Evolutionary conservation across 92 coral and sea anemone genomes (phyloP).

Genomic region (Zoanthus solanderi): DNA sequence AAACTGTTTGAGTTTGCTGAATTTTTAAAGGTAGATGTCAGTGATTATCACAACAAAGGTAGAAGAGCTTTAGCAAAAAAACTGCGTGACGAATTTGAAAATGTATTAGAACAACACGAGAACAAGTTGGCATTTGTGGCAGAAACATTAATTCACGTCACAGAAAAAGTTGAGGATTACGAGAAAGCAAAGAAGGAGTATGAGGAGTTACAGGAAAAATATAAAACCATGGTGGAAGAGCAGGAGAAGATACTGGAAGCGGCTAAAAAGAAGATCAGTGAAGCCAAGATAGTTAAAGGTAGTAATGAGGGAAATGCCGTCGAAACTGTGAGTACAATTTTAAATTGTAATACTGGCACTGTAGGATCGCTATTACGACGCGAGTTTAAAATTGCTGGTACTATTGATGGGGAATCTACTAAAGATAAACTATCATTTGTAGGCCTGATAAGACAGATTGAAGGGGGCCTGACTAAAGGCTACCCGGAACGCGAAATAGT

Average conservation of each 20-base stretch:
- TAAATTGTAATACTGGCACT: slow-evolving; percentile 14
- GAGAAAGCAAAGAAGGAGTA: neutral
- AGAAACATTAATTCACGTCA: slow-evolving; percentile 2
- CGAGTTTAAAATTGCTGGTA: slow-evolving; percentile 16
- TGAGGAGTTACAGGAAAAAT: neutral
- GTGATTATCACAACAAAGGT: neutral
- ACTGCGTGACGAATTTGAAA: neutral
- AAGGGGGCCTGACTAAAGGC: slow-evolving; percentile 33
- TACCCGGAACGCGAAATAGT: slow-evolving; percentile 39
- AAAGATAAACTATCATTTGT: slow-evolving; percentile 2
- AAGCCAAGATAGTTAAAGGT: neutral
- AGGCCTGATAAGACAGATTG: slow-evolving; percentile 2
- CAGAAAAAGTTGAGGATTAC: slow-evolving; percentile 17
- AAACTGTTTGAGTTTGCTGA: neutral
- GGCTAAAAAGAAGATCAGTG: slow-evolving; percentile 8
- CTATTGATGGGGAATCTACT: neutral
- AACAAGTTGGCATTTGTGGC: slow-evolving; percentile 2
- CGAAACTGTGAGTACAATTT: slow-evolving; percentile 28
- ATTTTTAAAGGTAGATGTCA: slow-evolving; percentile 4
- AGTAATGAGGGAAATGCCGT: neutral
- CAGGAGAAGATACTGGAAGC: slow-evolving; percentile 16
- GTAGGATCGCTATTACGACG: slow-evolving; percentile 42
- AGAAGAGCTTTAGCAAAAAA: slow-evolving; percentile 2
- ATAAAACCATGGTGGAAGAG: neutral
- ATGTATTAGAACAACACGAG: slow-evolving; percentile 6